These are phyloP conservation scores for Alouatta palliata DNA, from an alignment of 2,113 vertebrate genomes.

Conservation along the genomic window DNA sequence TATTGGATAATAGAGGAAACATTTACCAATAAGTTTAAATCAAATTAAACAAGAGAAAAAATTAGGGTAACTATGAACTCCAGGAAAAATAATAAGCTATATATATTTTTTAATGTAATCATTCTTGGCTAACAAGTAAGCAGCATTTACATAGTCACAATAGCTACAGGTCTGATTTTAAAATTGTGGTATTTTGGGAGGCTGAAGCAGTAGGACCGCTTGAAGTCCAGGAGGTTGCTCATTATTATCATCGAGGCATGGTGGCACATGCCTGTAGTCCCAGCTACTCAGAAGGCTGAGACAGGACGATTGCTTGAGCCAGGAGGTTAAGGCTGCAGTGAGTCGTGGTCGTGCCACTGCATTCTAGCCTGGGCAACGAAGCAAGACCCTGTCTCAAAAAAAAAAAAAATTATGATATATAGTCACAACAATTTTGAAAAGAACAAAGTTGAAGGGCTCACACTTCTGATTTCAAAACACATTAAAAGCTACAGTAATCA, in stretches of 20 bases:
- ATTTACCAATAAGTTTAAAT: neutral
- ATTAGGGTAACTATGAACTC: neutral
- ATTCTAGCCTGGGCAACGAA: too few species aligned
- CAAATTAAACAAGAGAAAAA: constrained; percentile 21
- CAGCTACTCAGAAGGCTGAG: too few species aligned
- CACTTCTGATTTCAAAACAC: neutral
- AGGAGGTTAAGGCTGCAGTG: too few species aligned
- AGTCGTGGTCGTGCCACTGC: too few species aligned
- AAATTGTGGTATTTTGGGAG: too few species aligned
- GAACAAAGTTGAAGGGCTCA: neutral
- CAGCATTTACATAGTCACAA: neutral
- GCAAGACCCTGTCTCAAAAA: too few species aligned
- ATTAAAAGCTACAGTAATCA: neutral
- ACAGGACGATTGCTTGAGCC: too few species aligned
- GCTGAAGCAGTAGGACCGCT: too few species aligned
- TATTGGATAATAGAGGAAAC: neutral
- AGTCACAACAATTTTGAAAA: neutral
- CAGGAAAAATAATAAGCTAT: neutral
- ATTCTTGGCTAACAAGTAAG: neutral
- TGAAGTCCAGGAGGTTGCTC: too few species aligned
- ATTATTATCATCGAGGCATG: too few species aligned
- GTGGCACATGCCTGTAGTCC: too few species aligned
- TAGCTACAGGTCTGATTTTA: neutral
- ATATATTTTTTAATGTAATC: neutral
- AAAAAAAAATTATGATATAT: neutral